These are phyloP conservation scores for Percopsis transmontana DNA, from an alignment of 2,113 vertebrate species.

Conservation along the genomic window DNA sequence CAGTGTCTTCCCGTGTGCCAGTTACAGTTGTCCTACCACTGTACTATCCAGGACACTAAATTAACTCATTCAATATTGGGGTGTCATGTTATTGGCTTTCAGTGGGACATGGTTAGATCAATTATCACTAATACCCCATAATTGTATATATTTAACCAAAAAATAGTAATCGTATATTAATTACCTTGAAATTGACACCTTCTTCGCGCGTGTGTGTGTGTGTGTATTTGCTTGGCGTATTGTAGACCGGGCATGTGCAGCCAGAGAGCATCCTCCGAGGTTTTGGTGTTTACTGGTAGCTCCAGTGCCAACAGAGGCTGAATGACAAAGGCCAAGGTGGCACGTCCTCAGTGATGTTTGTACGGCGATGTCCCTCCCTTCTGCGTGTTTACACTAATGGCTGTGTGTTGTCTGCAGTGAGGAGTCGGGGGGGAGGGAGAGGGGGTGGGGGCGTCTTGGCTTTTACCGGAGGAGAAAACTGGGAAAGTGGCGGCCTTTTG, in stretches of 20 bases:
- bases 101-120: too few species aligned
- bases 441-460: slow-evolving; percentile 46
- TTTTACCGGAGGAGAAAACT: slow-evolving; percentile 66
- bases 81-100: too few species aligned
- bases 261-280: too few species aligned
- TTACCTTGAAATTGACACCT: too few species aligned
- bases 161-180: too few species aligned
- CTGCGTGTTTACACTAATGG: slow-evolving; percentile 75
- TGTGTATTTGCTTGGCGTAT: neutral
- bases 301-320: slow-evolving; percentile 66
- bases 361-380: slow-evolving; percentile 74
- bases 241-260: too few species aligned
- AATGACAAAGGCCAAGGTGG: slow-evolving; percentile 69
- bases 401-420: slow-evolving; percentile 72
- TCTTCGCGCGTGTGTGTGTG: neutral
- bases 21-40: too few species aligned
- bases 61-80: too few species aligned
- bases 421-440: slow-evolving; percentile 60
- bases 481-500: slow-evolving; percentile 70
- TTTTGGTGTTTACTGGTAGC: slow-evolving; percentile 30
- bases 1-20: too few species aligned
- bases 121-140: too few species aligned
- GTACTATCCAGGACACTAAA: too few species aligned
- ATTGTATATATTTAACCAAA: too few species aligned
- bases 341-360: slow-evolving; percentile 76